Base-by-base conservation (phyloP, 2,888 invertebrate species). In the Electrophaes corylata region DNA sequence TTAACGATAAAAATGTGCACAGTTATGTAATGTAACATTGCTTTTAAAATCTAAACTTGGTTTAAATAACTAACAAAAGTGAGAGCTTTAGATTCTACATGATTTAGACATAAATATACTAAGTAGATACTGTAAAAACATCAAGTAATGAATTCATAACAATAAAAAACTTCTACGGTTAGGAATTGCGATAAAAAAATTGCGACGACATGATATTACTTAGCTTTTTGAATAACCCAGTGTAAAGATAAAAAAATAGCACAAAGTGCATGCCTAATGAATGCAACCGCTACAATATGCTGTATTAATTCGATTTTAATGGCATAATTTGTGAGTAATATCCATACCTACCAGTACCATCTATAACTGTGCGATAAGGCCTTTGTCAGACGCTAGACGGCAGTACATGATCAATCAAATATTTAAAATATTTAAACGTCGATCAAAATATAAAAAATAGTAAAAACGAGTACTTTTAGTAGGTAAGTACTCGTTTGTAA, bases 251-350 rank as follows among this genome's bases (percentile, higher is more conserved):
- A 33, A 41, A 41, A 29, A 47, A 52, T 51, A 41, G 12, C 6
- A 26, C 6, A 44, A 52, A 52, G 14, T 39, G 31, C 39, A 31
- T 47, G 41, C 31, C 41, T 48, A 48, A 40, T 48, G 16, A 53
- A 37, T 23, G 23, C 48, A 58, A 47, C 19, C 26, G 23, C 46
- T 41, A 47, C 31, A 40, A 39, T 40, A 45, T 45, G 20, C 18
- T 46, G 39, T 40, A 39, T 51, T 48, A 31, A 53, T 53, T 49
- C 11, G 39, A 48, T 12, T 48, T 44, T 53, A 40, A 52, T 52
- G 39, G 19, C 39, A 33, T 53, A 39, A 44, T 33, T 44, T 48
- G 12, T 20, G 43, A 52, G 52, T 12, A 26, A 41, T 40, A 49
- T n/a, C 29, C 12, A 39, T 45, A 46, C 53, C 45, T 52, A 14